Conservation (phyloP, 1,140 invertebrate genomes). For the Reticulitermes speratus region DNA sequence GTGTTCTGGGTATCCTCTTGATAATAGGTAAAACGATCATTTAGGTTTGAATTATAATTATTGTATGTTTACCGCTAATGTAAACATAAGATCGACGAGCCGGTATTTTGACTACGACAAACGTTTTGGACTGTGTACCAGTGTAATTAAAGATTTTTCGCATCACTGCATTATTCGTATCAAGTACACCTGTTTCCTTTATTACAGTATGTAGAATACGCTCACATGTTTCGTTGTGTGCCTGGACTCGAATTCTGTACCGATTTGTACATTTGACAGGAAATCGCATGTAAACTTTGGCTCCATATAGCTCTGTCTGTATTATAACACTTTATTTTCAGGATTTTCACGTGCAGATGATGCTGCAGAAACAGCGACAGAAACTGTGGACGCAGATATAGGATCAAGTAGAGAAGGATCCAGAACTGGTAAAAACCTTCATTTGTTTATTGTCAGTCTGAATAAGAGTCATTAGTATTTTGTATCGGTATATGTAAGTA, state of each 20-base stretch:
- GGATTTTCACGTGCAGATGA: slow-evolving; percentile 45
- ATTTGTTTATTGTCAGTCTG: background rate
- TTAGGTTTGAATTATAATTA: background rate
- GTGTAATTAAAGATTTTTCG: too few relatives aligned
- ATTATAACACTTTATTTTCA: slow-evolving; percentile 40
- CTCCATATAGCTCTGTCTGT: too few relatives aligned
- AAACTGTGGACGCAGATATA: slow-evolving; percentile 69
- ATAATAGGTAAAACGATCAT: slow-evolving; percentile 51
- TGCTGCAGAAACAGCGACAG: slow-evolving; percentile 46
- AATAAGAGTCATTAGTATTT: background rate
- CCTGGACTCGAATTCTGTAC: too few relatives aligned
- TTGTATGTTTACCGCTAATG: background rate
- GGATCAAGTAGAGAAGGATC: slow-evolving; percentile 79
- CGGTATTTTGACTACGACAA: background rate
- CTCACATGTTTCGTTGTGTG: too few relatives aligned
- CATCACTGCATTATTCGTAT: too few relatives aligned
- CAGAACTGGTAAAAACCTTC: slow-evolving; percentile 66
- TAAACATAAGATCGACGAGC: background rate
- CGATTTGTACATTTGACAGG: too few relatives aligned
- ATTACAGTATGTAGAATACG: too few relatives aligned
- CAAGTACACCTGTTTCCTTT: too few relatives aligned
- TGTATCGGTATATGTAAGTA: background rate
- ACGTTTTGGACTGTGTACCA: too few relatives aligned
- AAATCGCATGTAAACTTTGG: too few relatives aligned
- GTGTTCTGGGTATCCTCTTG: slow-evolving; percentile 51